Conservation (phyloP, 2,797 vertebrate species). For the Lycodopsis pacificus region DNA sequence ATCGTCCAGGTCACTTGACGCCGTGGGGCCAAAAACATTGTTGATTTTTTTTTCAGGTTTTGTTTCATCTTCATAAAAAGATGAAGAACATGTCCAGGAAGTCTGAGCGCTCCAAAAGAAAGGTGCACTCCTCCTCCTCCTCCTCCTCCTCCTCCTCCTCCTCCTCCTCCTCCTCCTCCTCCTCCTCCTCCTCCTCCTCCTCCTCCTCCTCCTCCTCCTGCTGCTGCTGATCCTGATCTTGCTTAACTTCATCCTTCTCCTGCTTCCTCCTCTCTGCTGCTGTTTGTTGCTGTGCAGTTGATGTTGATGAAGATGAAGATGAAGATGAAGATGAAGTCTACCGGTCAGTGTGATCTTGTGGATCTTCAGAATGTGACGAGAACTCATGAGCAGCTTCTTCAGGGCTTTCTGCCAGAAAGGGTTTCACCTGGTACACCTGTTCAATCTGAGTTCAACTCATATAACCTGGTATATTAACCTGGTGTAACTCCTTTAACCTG, state of each 20-base stretch:
- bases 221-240: neutral
- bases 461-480: too few species aligned
- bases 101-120: constrained; percentile 88
- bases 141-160: constrained; percentile 3
- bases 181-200: neutral
- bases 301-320: neutral
- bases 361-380: too few species aligned
- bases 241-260: neutral
- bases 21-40: neutral
- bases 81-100: constrained; percentile 91
- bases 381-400: too few species aligned
- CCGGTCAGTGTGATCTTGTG: too few species aligned
- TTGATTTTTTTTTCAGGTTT: constrained; percentile 75
- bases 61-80: constrained; percentile 90
- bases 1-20: too few species aligned
- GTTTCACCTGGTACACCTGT: too few species aligned
- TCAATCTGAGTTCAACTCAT: too few species aligned
- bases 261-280: neutral
- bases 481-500: too few species aligned
- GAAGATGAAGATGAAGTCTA: too few species aligned
- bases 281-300: neutral
- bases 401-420: too few species aligned
- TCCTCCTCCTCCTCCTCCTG: neutral
- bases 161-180: neutral
- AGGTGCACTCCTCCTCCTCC: constrained; percentile 76